phyloP scores from a whole-genome alignment of 1,140 invertebrate species.

The Bactericera cockerelli region DNA sequence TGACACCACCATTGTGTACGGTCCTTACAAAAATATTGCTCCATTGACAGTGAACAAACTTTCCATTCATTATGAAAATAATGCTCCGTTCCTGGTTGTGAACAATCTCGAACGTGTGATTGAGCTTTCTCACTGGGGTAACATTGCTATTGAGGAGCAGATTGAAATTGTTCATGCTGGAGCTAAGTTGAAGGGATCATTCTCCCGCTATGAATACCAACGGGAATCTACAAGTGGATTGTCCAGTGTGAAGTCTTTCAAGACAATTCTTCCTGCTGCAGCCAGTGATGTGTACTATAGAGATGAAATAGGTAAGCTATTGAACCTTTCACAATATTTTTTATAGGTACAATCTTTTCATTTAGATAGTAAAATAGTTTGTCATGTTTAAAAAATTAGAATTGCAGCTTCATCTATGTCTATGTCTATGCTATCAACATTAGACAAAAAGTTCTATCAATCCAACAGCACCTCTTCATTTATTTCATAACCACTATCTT shows the following conservation, averaged over 20 bases:
- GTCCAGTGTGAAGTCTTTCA: slow-evolving; percentile 80
- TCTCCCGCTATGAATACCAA: slow-evolving; percentile 90
- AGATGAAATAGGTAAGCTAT: slow-evolving; percentile 80
- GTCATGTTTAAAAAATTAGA: no score
- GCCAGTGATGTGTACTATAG: slow-evolving; percentile 85
- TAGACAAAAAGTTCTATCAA: no score
- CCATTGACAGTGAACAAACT: slow-evolving; percentile 47
- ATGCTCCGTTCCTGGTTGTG: slow-evolving; percentile 85
- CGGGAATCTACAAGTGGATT: slow-evolving; percentile 68
- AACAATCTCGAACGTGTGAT: slow-evolving; percentile 70
- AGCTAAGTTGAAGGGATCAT: slow-evolving; percentile 83
- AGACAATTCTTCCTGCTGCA: slow-evolving; percentile 37
- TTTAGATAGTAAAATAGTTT: no score
- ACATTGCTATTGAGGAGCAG: slow-evolving; percentile 91
- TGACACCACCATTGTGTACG: slow-evolving; percentile 69
- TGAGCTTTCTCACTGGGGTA: slow-evolving; percentile 98
- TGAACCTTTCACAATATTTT: no score
- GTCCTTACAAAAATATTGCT: slow-evolving; percentile 63
- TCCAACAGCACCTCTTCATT: no score
- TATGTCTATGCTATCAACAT: no score
- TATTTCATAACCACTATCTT: no score
- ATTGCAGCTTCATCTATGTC: no score
- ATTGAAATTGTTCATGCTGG: slow-evolving; percentile 85
- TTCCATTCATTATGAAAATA: slow-evolving; percentile 88
- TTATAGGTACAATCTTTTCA: no score